These are phyloP conservation scores for Aricia agestis DNA, from an alignment of 1,140 invertebrate species.

Conservation along the genomic window DNA sequence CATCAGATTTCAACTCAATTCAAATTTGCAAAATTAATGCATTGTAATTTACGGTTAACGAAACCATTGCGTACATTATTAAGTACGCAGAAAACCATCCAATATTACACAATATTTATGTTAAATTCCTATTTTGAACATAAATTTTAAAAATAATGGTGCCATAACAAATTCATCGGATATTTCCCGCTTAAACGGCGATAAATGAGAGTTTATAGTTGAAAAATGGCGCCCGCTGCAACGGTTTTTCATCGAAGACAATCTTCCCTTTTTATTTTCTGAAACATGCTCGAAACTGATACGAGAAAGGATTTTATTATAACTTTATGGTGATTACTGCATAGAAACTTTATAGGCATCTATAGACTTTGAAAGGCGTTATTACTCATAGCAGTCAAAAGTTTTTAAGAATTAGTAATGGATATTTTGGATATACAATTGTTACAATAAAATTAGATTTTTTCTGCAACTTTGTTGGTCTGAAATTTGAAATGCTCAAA, in stretches of 20 bases:
- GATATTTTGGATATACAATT: too few relatives aligned
- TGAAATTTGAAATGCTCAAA: too few relatives aligned
- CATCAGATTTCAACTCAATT: too few relatives aligned
- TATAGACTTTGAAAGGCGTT: too few relatives aligned
- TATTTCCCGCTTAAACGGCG: background rate
- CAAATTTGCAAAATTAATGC: too few relatives aligned
- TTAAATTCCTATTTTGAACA: background rate
- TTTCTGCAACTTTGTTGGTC: too few relatives aligned
- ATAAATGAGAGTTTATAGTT: constrained; percentile 3
- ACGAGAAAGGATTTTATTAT: background rate
- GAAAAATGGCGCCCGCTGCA: background rate
- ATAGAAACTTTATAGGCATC: background rate
- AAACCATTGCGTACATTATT: too few relatives aligned
- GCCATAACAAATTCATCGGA: background rate
- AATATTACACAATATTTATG: too few relatives aligned
- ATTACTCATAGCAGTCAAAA: background rate
- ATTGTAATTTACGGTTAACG: too few relatives aligned
- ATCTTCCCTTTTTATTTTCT: background rate
- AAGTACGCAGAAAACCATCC: too few relatives aligned
- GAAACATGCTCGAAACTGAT: background rate
- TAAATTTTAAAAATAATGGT: background rate
- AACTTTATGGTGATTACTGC: background rate
- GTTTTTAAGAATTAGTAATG: background rate
- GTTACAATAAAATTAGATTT: too few relatives aligned
- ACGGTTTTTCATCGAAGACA: constrained; percentile 2